Evolutionary conservation across 2,888 invertebrate species (phyloP), one percentile per base, ranked within the genome.

Genomic region (Drosophila histrio): DNA sequence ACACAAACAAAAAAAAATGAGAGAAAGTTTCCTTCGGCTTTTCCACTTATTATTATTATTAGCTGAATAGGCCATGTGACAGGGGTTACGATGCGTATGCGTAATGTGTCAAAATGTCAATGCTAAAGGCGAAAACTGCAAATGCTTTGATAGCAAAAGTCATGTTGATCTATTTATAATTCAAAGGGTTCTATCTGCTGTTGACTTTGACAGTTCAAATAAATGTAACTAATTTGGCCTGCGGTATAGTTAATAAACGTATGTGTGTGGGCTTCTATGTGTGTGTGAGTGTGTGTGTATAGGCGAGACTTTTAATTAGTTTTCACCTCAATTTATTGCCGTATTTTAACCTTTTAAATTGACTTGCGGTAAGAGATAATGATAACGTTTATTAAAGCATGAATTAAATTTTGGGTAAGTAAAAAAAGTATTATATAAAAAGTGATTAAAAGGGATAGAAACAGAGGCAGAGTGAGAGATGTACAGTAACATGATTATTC

Each of bases 21-120:
- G 19, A 3, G 13, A 21, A 59, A 50, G 46, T 65, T 74, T 53
- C 44, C 15, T n/a, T 2, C 24, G 3, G 44, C 19, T 28, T 24
- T 26, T 4, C n/a, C 15, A 26, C 26, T 50, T 19, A 17, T 21
- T 28, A 68, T 52, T 44, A 47, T 43, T 57, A 44, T 52, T 54
- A 52, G 50, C 39, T 24, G 39, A 34, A 46, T 52, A 2, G 44
- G 43, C 0, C 8, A 38, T 21, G 17, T 32, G 46, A 9, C 6
- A 17, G 41, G 53, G 24, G 53, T 26, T 13, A 61, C 44, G 36
- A 39, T 46, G 74, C 71, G 74, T 80, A 77, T 79, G 62, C 69
- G 67, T 79, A 52, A 74, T 77, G 47, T 73, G 58, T 68, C 66
- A 79, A 44, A 49, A 9, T 60, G 72, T 58, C 62, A 47, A 11